Base-by-base conservation (phyloP, 1,140 invertebrate genomes). In the Marisa cornuarietis region DNA sequence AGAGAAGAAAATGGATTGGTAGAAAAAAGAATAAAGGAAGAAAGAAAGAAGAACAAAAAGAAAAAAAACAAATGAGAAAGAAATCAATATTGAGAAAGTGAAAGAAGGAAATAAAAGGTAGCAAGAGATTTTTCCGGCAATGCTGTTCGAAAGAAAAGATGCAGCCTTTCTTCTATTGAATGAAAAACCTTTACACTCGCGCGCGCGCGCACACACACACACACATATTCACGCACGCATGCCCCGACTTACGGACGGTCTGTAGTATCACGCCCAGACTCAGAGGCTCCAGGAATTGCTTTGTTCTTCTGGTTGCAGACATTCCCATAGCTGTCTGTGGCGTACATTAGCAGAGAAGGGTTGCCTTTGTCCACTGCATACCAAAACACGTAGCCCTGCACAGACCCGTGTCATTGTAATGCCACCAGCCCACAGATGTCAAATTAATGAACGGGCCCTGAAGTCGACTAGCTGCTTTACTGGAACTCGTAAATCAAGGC, bases 251-350 rank as follows among this genome's bases (percentile, higher is more conserved):
- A 94, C 93, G 88, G 88, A 79, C 91, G 86, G 0, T 85, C 80
- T 13, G 87, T 92, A 84, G 91, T 91, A 82, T 94, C 91, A 52
- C 83, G 86, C 61, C 92, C 92, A 80, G 91, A 92, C 79, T 92
- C 91, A n/a, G 79, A 78, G 49, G 79, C 83, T 20, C 84, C 86
- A 63, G 89, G 84, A n/a, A 85, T 85, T 0, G 74, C 26, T 14
- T 91, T 92, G 79, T 92, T 92, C 49, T 90, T 82, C 69, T 90
- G 91, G 11, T 94, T 94, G 85, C 94, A 95, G 71, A 94, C 90
- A 85, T 95, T 94, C 7, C 93, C 94, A 86, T 93, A 94, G 83
- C 93, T 93, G 84, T 95, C 94, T 81, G 93, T 94, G 16, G 94
- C 94, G 87, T 94, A 92, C 61, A 94, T 87, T 20, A 95, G 88